These are phyloP conservation scores for Neodiprion fabricii DNA, from an alignment of 1,140 invertebrate genomes.

Conservation along the genomic window DNA sequence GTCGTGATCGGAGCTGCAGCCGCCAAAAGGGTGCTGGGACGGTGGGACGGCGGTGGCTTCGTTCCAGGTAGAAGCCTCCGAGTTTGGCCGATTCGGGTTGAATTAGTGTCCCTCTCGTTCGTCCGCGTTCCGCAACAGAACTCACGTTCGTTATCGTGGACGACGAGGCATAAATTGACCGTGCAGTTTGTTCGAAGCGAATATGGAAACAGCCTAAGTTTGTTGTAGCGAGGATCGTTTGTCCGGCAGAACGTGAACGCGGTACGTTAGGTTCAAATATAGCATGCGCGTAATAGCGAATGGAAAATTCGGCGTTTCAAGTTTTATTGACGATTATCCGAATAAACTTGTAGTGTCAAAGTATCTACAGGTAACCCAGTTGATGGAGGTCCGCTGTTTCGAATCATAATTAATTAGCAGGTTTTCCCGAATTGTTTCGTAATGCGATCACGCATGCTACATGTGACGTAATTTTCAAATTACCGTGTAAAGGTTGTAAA, in stretches of 20 bases:
- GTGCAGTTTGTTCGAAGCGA: constrained; percentile 3
- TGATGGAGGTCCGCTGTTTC: no score
- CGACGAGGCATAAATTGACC: constrained; percentile 13
- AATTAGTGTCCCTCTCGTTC: constrained; percentile 8
- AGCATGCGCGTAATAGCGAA: background rate
- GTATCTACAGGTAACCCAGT: no score
- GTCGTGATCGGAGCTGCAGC: constrained; percentile 7
- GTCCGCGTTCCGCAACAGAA: constrained; percentile 6
- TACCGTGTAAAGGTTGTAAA: no score
- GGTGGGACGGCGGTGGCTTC: background rate
- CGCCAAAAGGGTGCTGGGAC: background rate
- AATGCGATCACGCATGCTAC: no score
- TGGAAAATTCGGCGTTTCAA: no score
- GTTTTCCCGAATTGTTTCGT: no score
- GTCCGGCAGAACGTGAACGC: background rate
- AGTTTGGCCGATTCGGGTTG: constrained; percentile 11
- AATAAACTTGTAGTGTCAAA: no score
- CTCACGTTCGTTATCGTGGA: constrained; percentile 6
- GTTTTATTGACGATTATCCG: no score
- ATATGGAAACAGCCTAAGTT: constrained; percentile 3
- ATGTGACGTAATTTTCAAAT: no score
- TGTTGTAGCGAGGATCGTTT: background rate
- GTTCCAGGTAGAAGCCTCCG: background rate
- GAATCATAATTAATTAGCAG: no score
- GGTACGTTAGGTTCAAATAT: background rate